Conservation (phyloP, 1,140 invertebrate species). For the Drosophila lacteicornis region DNA sequence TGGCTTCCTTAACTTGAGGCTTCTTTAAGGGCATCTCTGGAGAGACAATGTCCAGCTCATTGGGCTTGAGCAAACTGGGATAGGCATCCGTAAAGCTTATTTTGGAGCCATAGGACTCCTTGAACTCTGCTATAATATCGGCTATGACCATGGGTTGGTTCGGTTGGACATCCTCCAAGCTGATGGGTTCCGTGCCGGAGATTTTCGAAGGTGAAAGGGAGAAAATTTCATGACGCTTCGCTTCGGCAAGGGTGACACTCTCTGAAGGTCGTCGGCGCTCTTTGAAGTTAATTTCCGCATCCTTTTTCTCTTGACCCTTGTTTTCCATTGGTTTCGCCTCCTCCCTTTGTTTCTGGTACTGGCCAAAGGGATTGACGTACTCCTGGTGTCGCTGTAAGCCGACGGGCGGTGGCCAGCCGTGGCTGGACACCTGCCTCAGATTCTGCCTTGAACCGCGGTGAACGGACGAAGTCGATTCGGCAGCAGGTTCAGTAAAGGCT, state of each 20-base stretch:
- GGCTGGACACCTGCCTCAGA: background rate
- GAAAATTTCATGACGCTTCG: accelerated
- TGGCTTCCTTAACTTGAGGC: background rate
- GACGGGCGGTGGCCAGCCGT: background rate
- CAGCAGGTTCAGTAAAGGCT: too few relatives aligned
- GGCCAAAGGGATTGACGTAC: background rate
- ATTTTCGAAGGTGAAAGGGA: background rate
- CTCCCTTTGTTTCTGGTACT: too few relatives aligned
- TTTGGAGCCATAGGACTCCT: background rate
- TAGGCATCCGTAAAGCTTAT: background rate
- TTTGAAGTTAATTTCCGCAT: too few relatives aligned
- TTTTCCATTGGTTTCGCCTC: background rate
- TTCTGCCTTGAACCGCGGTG: background rate
- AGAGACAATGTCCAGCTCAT: background rate
- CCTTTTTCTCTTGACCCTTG: too few relatives aligned
- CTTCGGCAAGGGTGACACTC: too few relatives aligned
- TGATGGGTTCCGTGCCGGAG: accelerated
- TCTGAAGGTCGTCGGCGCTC: too few relatives aligned
- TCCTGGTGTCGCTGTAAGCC: background rate
- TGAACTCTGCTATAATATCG: background rate
- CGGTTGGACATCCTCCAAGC: background rate
- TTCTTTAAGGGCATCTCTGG: background rate
- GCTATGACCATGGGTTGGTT: background rate
- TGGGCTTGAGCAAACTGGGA: conserved; percentile 5
- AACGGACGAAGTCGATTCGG: too few relatives aligned